Base-by-base conservation (phyloP, 1,140 invertebrate species). In the Arctopsyche grandis region DNA sequence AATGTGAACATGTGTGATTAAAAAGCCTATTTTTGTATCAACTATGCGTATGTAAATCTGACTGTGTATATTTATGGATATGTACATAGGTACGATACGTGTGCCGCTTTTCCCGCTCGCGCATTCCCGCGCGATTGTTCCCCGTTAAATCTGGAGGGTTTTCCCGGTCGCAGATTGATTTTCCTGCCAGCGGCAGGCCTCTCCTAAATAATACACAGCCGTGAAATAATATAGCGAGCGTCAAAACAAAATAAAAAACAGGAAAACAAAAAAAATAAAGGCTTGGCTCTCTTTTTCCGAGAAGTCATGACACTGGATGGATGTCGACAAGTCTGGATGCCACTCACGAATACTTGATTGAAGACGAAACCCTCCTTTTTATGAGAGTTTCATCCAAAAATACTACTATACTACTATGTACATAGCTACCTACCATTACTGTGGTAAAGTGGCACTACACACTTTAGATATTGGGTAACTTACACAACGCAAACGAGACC, bases 191-290 rank as follows among this genome's bases (percentile, higher is more conserved):
- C 56, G 56, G n/a, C 56, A 60, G 56, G 56, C 56, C 56, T 60
- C 56, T 60, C 56, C n/a, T 60, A 60, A 60, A 60, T 60, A 60
- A 60, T 60, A 60, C 56, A 60, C 56, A 60, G 21, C 56, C 56
- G 56, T 60, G 21, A 60, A 60, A 60, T 60, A 60, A 60, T 60
- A 60, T 60, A 21, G 56, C 56, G 56, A 60, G 14, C 14, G 14
- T 16, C 16, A 60, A 60, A 60, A 60, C 9, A 38, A 38, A 38
- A 38, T 4, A 4, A 38, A 38, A 38, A 38, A 38, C 7, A n/a
- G n/a, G n/a, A 38, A 38, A 38, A 38, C 1, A 4, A 38, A 38
- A 38, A 38, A 38, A 4, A 38, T 5, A 52, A 52, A 52, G 48
- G 48, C 3, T 14, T n/a, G 48, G 21, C 16, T 21, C 56, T 7